phyloP scores from a whole-genome alignment of 2,797 vertebrate genomes.

The Macrochelys suwanniensis region DNA sequence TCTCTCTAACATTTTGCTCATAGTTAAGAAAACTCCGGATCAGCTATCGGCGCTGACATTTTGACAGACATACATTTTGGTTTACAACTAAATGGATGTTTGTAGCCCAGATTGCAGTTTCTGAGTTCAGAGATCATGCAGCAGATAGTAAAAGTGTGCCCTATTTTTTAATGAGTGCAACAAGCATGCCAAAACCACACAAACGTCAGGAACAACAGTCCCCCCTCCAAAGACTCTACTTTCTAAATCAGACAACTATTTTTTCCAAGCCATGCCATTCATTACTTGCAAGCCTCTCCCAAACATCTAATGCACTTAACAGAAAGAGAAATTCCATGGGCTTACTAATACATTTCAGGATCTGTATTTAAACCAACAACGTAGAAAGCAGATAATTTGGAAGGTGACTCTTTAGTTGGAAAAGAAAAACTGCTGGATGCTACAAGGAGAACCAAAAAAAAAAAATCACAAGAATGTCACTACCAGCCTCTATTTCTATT shows the following conservation, averaged over 20 bases:
- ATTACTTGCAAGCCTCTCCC: not conserved
- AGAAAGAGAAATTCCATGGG: not conserved
- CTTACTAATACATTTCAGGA: not conserved
- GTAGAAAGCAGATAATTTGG: not conserved
- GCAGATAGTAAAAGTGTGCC: not conserved
- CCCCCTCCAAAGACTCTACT: not conserved
- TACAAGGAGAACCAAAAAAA: not conserved
- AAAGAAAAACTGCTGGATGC: not conserved
- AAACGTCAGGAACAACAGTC: not conserved
- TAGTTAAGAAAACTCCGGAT: not conserved
- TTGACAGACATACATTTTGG: not conserved
- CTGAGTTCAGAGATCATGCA: not conserved
- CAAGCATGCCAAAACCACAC: not conserved
- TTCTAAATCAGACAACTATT: not conserved
- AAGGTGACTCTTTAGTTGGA: not conserved
- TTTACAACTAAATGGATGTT: not conserved
- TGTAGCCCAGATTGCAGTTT: not conserved
- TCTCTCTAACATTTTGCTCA: not conserved
- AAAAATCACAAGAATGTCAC: slow-evolving; percentile 7
- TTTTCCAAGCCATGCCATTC: not conserved
- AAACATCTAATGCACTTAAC: not conserved
- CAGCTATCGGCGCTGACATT: not conserved
- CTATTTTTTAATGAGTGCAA: not conserved
- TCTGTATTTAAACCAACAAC: not conserved
- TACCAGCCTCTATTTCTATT: not conserved